Evolutionary conservation across 2,888 invertebrate genomes (phyloP).

Genomic region (Zelleria hepariella): DNA sequence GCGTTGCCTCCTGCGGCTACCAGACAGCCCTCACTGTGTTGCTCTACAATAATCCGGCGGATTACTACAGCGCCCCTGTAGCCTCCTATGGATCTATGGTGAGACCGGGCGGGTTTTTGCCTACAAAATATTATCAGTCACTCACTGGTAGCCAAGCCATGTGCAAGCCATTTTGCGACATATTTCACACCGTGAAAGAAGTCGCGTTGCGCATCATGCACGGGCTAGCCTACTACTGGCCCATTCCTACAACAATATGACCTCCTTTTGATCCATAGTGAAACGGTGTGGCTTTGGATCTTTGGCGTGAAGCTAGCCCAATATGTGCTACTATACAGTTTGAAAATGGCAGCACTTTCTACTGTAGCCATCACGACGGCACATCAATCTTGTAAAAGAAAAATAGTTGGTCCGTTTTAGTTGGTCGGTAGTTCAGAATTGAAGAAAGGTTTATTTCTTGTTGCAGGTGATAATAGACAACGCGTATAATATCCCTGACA

Average conservation of each 20-base stretch:
- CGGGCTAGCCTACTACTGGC: too few relatives aligned
- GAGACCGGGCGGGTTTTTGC: conserved; percentile 11
- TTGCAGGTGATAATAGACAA: conserved; percentile 74
- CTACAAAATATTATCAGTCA: not conserved
- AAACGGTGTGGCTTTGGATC: too few relatives aligned
- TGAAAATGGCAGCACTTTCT: too few relatives aligned
- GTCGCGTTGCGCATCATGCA: too few relatives aligned
- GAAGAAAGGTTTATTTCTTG: not conserved
- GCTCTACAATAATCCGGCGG: conserved; percentile 65
- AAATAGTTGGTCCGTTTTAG: too few relatives aligned
- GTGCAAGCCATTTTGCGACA: not conserved
- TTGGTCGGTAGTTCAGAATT: too few relatives aligned
- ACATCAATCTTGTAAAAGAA: too few relatives aligned
- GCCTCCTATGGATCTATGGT: conserved; percentile 76
- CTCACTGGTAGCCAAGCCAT: not conserved
- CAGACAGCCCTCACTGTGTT: conserved; percentile 76
- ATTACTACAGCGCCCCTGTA: conserved; percentile 74
- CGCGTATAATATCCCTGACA: conserved; percentile 75
- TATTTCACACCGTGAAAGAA: not conserved
- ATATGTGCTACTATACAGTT: too few relatives aligned
- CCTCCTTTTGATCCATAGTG: too few relatives aligned
- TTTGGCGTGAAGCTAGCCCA: too few relatives aligned
- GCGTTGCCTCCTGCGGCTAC: conserved; percentile 78
- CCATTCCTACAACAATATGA: too few relatives aligned
- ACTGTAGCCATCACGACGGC: too few relatives aligned